Percentiles rank a stretch among this genome's conserved stretches.
phyloP scores from a whole-genome alignment of 2,888 invertebrate genomes.

The Ashinkailepas kermadecensis region DNA sequence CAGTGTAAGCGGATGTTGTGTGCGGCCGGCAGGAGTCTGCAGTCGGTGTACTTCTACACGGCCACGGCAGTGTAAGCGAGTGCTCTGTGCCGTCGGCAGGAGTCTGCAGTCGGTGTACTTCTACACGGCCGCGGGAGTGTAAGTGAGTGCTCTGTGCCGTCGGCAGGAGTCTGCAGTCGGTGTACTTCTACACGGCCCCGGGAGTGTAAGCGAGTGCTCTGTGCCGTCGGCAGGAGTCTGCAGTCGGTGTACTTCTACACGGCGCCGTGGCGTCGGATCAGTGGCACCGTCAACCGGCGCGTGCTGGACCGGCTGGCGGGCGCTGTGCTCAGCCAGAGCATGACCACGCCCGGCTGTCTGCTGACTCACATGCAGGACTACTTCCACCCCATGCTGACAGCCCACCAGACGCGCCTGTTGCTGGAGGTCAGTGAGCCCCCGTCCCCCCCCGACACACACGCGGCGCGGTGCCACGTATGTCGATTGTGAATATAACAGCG shows the following conservation, averaged over 20 bases:
- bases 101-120: constrained; percentile 4
- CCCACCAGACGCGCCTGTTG: constrained; percentile 55
- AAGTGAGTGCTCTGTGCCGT: background rate
- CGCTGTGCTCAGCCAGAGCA: constrained; percentile 56
- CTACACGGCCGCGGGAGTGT: too few species aligned
- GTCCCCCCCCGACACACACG: too few species aligned
- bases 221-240: background rate
- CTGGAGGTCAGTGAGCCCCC: constrained; percentile 49
- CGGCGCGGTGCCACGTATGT: too few species aligned
- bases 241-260: constrained; percentile 35
- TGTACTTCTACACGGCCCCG: constrained; percentile 47
- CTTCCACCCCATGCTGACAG: constrained; percentile 58
- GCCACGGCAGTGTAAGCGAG: too few species aligned
- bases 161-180: constrained; percentile 10
- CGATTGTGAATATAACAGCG: too few species aligned
- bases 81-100: background rate
- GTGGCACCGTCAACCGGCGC: constrained; percentile 60
- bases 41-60: constrained; percentile 35
- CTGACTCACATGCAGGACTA: constrained; percentile 51
- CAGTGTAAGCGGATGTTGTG: background rate
- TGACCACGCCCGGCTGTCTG: constrained; percentile 54
- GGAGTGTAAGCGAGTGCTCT: background rate
- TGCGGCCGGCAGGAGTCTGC: background rate
- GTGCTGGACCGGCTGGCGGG: constrained; percentile 62
- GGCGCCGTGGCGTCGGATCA: constrained; percentile 65